Evolutionary conservation across 2,797 vertebrate species (phyloP), one percentile per base, ranked within the genome.

Genomic region (Macropus fuliginosus): DNA sequence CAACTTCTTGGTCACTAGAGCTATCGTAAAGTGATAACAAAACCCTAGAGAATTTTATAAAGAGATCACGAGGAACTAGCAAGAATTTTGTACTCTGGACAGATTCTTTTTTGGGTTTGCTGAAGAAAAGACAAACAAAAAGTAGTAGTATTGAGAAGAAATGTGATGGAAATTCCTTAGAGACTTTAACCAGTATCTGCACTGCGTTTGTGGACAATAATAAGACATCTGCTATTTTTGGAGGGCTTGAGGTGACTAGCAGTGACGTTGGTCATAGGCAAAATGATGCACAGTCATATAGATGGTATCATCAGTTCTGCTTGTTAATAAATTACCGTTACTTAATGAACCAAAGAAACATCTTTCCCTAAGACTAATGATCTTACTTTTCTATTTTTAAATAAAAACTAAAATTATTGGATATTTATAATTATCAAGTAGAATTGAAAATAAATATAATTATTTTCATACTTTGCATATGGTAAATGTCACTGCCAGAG

Each of bases 171-270:
- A 46, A 81, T 81, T 46, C 74, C 74, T 46, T 46, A 81, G 74
- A 24, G 74, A 81, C 31, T 74, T 40, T 46, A 24, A 27, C 9
- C 74, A 27, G n/a, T 24, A 10, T 81, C n/a, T 81, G 66, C 18
- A 46, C 6, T 40, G 40, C 1, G 74, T 24, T 81, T 46, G 24
- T 40, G 46, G 74, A 24, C n/a, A 46, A 21, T 40, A 24, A 40
- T 0, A 2, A 8, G 21, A 0, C 40, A 24, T 46, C n/a, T 3
- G 1, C 66, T 81, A 24, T 27, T 24, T 46, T 8, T 27, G 0
- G 21, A 46, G 40, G 66, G 16, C 5, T n/a, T 40, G 34, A 21
- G 14, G 18, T 74, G 66, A 40, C n/a, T 74, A 9, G 66, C 66
- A 21, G n/a, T 74, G 16, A 8, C 1, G 5, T 74, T 13, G 59